These are phyloP conservation scores for Lithobates sylvaticus DNA, from an alignment of 2,797 vertebrate genomes.

Conservation along the genomic window DNA sequence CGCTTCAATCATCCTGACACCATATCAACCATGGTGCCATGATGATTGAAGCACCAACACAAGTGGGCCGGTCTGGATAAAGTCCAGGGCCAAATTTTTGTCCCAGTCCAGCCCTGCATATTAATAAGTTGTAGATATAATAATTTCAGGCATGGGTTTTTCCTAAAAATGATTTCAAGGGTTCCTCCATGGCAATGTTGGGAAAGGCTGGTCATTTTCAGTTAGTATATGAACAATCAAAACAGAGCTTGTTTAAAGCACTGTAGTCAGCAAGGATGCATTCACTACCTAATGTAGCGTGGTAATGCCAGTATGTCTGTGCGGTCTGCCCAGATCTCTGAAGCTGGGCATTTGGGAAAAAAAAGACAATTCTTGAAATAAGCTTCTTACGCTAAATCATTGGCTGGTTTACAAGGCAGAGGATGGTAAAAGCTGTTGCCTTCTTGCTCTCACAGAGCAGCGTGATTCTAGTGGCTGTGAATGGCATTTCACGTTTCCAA, in stretches of 20 bases:
- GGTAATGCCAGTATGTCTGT: neutral
- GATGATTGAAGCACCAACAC: too few species aligned
- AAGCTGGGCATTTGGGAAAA: conserved; percentile 50
- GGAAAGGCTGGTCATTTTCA: too few species aligned
- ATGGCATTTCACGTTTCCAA: neutral
- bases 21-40: too few species aligned
- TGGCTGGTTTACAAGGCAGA: conserved; percentile 40
- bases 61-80: too few species aligned
- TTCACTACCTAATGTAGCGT: neutral
- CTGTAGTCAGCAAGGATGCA: neutral
- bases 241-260: neutral
- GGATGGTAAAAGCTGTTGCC: conserved; percentile 42
- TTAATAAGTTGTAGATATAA: too few species aligned
- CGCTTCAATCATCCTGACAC: too few species aligned
- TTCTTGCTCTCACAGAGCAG: conserved; percentile 28
- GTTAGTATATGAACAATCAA: neutral
- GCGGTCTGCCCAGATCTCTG: conserved; percentile 9
- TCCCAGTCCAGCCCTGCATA: too few species aligned
- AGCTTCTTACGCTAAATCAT: conserved; percentile 58
- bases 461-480: neutral
- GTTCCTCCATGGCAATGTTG: too few species aligned
- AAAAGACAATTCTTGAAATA: conserved; percentile 59
- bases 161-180: too few species aligned
- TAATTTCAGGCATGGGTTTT: too few species aligned
- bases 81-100: too few species aligned